Evolutionary conservation across 2,888 invertebrate genomes (phyloP), one percentile per base, ranked within the genome.

Genomic region (Nomada fabriciana): DNA sequence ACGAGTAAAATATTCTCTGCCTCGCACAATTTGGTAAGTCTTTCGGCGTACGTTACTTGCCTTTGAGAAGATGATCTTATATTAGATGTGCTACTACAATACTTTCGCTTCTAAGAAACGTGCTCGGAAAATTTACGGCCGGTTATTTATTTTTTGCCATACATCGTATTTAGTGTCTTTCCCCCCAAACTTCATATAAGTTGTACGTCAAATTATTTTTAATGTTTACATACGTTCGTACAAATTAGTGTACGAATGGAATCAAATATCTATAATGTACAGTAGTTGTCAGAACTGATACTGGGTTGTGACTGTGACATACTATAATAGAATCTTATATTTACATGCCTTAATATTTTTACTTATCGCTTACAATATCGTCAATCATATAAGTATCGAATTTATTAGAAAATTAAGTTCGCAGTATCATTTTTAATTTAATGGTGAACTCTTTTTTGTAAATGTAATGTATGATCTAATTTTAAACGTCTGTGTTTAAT

Each of bases 61-160:
- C 36, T 68, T 23, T 55, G 4, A 52, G 52, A 60, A 70, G 18
- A 47, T 47, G 67, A 43, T 69, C 63, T 53, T 64, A 29, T 29
- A 60, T 15, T 15, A 55, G 25, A 13, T 68, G 57, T 50, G 50
- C 69, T 70, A 72, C 67, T 65, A 43, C 73, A 69, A 74, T 59
- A 68, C 63, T 68, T 83, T 72, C 68, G 69, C 83, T 85, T 76
- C 80, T 81, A 67, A 63, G 86, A 89, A 90, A 91, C 91, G 91
- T 92, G 90, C 86, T 89, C 88, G 71, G 79, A 65, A 82, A 86
- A 87, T 82, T 83, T 88, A 88, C 89, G 89, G 86, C 93, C 93
- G 92, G 93, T 90, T 85, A 91, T 90, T 91, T 91, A 89, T 91
- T 91, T 88, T 90, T 86, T 71, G 67, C 69, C 65, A 53, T 81